Conservation (phyloP, 2,113 vertebrate genomes). For the Capreolus pygargus region DNA sequence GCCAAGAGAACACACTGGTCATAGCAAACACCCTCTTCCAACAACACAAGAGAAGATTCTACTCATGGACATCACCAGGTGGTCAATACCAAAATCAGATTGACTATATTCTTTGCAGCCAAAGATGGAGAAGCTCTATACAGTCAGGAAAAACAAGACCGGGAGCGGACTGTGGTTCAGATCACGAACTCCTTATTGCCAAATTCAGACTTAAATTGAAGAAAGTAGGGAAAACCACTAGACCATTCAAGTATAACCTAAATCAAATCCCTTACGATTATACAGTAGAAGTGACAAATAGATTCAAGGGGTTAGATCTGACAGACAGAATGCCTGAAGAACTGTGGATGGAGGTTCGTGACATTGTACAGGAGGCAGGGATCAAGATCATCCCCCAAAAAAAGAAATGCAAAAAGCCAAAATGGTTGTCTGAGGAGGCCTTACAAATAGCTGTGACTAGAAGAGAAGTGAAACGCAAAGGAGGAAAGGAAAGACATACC, state of each 20-base stretch:
- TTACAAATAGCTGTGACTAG: background rate
- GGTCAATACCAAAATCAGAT: too few relatives aligned
- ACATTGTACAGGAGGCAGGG: background rate
- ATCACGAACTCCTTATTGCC: background rate
- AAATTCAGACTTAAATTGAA: background rate
- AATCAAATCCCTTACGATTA: background rate
- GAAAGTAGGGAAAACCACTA: background rate
- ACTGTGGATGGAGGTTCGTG: background rate
- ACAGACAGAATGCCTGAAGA: background rate
- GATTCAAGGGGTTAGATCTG: background rate
- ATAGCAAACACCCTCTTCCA: background rate
- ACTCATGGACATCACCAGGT: background rate
- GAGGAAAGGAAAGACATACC: background rate
- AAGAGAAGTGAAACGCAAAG: background rate
- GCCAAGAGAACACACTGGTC: background rate
- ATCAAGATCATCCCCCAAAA: background rate
- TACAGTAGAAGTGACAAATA: background rate
- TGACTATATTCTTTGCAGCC: background rate
- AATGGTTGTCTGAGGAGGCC: background rate
- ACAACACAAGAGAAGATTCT: background rate
- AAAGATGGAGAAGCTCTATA: background rate
- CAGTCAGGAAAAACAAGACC: background rate
- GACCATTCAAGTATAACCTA: background rate
- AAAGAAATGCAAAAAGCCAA: background rate
- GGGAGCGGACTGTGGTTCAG: background rate